Base-by-base conservation (phyloP, 2,888 invertebrate genomes). In the Hydriomena furcata region DNA sequence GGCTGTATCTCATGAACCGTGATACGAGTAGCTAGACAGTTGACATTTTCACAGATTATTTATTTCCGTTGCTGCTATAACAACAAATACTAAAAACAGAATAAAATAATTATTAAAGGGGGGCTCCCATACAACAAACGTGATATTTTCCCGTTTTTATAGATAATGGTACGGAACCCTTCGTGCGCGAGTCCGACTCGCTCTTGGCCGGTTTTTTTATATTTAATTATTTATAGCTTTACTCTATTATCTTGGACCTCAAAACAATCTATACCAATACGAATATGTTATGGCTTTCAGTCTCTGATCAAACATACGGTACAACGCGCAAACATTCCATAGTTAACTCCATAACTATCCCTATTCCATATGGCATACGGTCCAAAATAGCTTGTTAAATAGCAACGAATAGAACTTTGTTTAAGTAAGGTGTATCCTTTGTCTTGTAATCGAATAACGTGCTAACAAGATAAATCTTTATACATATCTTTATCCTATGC, bases 211-310 rank as follows among this genome's bases (percentile, higher is more conserved):
- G n/a, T n/a, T n/a, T n/a, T n/a, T n/a, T n/a, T 13, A 20, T 32
- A 20, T 12, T 1, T 12, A 3, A 8, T 17, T 2, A 17, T 3
- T 47, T 63, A 58, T 45, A 68, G 66, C 70, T 58, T 0, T 2
- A 7, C 36, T 46, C 66, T 66, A 17, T 3, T 24, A 50, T 21
- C 53, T 42, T 41, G 36, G 12, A 63, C 73, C 70, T 49, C 52
- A 41, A 61, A 64, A 72, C 73, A 77, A 77, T 79, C 69, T 73
- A 76, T 67, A 61, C 64, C 72, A 74, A 79, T 69, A 68, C 74
- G 80, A 80, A 84, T 81, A 82, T 77, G 78, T 75, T 73, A 71
- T 63, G 73, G 74, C 75, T 76, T 73, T 69, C 64, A 63, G 68
- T 71, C 73, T 71, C 70, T 68, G 72, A 71, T 72, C 71, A 73